Base-by-base conservation (phyloP, 2,797 vertebrate species). In the Sebastes dallii region DNA sequence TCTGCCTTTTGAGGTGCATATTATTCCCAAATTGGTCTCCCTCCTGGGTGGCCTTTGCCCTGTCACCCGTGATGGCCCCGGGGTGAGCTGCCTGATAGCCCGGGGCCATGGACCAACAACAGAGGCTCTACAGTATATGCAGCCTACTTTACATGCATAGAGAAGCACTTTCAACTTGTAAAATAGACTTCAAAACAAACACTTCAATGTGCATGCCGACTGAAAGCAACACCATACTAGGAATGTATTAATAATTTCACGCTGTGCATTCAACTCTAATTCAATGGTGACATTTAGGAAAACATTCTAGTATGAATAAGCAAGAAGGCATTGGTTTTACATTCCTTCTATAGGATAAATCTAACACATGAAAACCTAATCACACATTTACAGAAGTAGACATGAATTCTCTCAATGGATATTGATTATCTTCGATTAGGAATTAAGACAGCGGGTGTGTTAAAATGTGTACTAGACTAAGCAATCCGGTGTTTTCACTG, bases 161-260 rank as follows among this genome's bases (percentile, higher is more conserved):
- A 42, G 55, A 66, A 72, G 42, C 30, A 76, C 85, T 88, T 82
- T 88, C 62, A 89, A 84, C 50, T 71, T 27, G 62, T 52, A 58
- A 42, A 85, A 58, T 1, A 69, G 56, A 75, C 60, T 70, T 88
- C 78, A 89, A 82, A 89, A 86, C 78, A 77, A 88, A 85, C 20
- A 42, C 58, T 56, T 72, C 50, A n/a, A 36, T 79, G 58, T 30
- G 59, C n/a, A 34, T 56, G 50, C 61, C 6, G 32, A 10, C 27
- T 77, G 39, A 72, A 78, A 79, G 66, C 36, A 54, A 69, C 65
- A 56, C 61, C 34, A 65, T 25, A 29, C 25, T 6, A 36, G 20
- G 24, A 80, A 80, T 78, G 22, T 12, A 74, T 84, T 22, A 59
- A 62, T 20, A 60, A 64, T 61, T 55, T 30, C 3, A 34, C 25